Evolutionary conservation across 2,888 invertebrate species (phyloP).

Genomic region (Chalcosyrphus nemorum): DNA sequence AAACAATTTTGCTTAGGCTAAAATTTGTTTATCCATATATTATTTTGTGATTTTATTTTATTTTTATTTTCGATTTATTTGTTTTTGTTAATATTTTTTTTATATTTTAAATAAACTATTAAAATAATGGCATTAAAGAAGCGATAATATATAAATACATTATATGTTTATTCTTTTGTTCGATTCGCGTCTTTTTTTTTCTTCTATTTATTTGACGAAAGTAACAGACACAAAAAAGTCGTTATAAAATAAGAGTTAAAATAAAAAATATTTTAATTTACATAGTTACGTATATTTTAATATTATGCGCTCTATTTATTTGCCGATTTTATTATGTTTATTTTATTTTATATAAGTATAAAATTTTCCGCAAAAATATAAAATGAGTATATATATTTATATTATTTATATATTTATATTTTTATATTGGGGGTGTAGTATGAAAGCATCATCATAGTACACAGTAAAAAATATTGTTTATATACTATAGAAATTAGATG

Average conservation of each 20-base stretch:
- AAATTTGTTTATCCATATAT: conserved; percentile 69
- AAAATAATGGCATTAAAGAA: conserved; percentile 65
- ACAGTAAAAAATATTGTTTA: conserved; percentile 74
- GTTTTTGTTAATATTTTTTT: conserved; percentile 49
- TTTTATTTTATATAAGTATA: conserved; percentile 74
- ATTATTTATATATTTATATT: conserved; percentile 59
- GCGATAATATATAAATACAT: conserved; percentile 57
- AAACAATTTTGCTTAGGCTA: conserved; percentile 70
- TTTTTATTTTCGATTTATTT: conserved; percentile 70
- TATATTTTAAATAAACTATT: conserved; percentile 56
- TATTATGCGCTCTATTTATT: conserved; percentile 67
- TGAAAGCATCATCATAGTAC: conserved; percentile 73
- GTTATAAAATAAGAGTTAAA: conserved; percentile 21
- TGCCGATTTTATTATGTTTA: conserved; percentile 51
- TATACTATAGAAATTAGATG: conserved; percentile 73
- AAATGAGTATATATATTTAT: conserved; percentile 76
- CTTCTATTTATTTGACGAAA: background rate
- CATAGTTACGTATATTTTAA: conserved; percentile 67
- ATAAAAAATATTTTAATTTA: conserved; percentile 56
- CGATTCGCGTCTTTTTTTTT: conserved; percentile 35
- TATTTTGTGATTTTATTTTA: conserved; percentile 56
- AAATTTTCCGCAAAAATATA: conserved; percentile 80
- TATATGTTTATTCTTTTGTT: conserved; percentile 38
- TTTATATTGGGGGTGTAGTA: conserved; percentile 63
- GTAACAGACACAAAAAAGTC: conserved; percentile 34